A percentile compares a stretch with the other conserved stretches of the same genome.
Evolutionary conservation across 2,888 invertebrate species (phyloP).

Genomic region (Exocentrus adspersus): DNA sequence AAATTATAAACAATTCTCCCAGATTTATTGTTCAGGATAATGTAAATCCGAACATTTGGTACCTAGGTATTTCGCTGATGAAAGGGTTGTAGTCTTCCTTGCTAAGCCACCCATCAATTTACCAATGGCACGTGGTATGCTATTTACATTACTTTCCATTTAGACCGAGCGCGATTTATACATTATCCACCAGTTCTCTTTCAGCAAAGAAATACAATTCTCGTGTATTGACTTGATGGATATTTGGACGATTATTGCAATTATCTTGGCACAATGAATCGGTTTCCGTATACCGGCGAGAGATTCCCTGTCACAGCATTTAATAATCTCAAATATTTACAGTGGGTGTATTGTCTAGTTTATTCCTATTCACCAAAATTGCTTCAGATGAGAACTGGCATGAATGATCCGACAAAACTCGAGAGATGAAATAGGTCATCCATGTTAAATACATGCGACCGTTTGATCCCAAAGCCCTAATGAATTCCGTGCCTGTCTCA

Average conservation of each 20-base stretch:
- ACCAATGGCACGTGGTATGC: too few relatives aligned
- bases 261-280: background rate
- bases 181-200: too few relatives aligned
- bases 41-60: too few relatives aligned
- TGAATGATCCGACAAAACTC: conserved; percentile 16
- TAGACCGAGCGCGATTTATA: too few relatives aligned
- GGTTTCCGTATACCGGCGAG: background rate
- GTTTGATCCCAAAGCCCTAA: conserved; percentile 13
- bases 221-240: background rate
- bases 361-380: conserved; percentile 14
- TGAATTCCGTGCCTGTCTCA: conserved; percentile 5
- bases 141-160: too few relatives aligned
- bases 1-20: too few relatives aligned
- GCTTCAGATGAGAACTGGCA: conserved; percentile 11
- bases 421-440: conserved; percentile 17
- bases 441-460: conserved; percentile 19
- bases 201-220: too few relatives aligned
- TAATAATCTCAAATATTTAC: conserved; percentile 20
- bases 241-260: background rate
- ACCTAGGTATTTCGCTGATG: too few relatives aligned
- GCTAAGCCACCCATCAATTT: too few relatives aligned
- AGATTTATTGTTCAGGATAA: too few relatives aligned
- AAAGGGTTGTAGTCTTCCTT: too few relatives aligned
- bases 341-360: conserved; percentile 14
- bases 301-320: conserved; percentile 1